Evolutionary conservation across 2,888 invertebrate species (phyloP).

Genomic region (Nysson spinosus): DNA sequence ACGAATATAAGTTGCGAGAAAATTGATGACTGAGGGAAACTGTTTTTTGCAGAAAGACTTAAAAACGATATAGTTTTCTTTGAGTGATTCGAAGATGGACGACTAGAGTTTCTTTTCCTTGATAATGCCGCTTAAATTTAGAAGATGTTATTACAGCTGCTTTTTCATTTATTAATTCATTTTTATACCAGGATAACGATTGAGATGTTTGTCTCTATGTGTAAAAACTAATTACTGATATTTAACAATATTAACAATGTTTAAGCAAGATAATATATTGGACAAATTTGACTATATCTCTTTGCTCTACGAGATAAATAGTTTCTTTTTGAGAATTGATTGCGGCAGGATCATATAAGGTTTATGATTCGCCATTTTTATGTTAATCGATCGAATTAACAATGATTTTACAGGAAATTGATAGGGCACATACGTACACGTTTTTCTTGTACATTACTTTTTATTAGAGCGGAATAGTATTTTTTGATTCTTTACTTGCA

Average conservation of each 20-base stretch:
- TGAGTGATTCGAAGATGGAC: not conserved
- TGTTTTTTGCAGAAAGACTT: not conserved
- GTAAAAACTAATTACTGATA: constrained; percentile 25
- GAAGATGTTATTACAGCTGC: constrained; percentile 9
- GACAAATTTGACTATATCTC: constrained; percentile 28
- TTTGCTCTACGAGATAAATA: constrained; percentile 21
- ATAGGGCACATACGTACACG: too few relatives aligned
- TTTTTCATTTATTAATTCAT: constrained; percentile 20
- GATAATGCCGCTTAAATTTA: constrained; percentile 7
- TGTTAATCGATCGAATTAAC: too few relatives aligned
- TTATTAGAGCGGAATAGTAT: constrained; percentile 8
- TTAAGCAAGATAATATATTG: constrained; percentile 32
- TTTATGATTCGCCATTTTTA: constrained; percentile 25
- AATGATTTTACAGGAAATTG: too few relatives aligned
- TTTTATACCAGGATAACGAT: constrained; percentile 31
- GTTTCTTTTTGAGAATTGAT: constrained; percentile 31
- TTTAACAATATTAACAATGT: constrained; percentile 37
- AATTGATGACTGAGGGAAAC: not conserved
- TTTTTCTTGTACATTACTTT: constrained; percentile 30
- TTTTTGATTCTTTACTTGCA: constrained; percentile 11
- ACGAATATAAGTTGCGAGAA: constrained; percentile 7
- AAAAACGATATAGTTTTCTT: not conserved
- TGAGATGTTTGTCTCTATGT: constrained; percentile 25
- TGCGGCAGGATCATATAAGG: constrained; percentile 15
- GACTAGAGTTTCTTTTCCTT: not conserved